A percentile compares a stretch with the other conserved stretches of the same genome.
Evolutionary conservation across 2,888 invertebrate species (phyloP).

Genomic region (Drosophila ustulata): DNA sequence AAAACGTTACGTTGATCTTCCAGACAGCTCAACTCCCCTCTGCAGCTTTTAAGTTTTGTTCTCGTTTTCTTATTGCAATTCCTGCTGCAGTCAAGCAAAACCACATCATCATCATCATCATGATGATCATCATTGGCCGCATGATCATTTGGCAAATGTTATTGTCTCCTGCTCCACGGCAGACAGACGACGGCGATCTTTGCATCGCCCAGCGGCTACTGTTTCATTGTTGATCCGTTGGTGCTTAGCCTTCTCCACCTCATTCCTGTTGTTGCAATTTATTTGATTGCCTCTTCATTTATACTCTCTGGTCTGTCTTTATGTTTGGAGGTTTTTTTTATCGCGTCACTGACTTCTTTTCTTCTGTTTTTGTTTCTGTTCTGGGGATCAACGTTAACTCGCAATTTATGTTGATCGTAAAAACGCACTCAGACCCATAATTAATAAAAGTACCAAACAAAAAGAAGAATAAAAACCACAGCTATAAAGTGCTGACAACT

Average conservation of each 20-base stretch:
- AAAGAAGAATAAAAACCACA: conserved; percentile 22
- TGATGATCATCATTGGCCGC: conserved; percentile 13
- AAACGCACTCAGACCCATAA: conserved; percentile 73
- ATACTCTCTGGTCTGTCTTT: conserved; percentile 13
- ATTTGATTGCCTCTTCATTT: conserved; percentile 76
- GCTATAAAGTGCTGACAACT: conserved; percentile 72
- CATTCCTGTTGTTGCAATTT: conserved; percentile 64
- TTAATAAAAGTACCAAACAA: conserved; percentile 63
- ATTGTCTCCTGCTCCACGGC: conserved; percentile 44
- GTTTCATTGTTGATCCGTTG: conserved; percentile 61
- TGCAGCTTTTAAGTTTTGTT: conserved; percentile 1
- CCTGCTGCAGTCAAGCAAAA: conserved; percentile 53
- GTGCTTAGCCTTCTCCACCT: conserved; percentile 13
- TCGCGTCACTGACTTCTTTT: conserved; percentile 49
- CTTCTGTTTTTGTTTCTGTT: conserved; percentile 21
- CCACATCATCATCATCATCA: conserved; percentile 47
- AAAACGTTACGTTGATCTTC: conserved; percentile 47
- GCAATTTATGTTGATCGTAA: conserved; percentile 78
- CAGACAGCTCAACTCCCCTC: conserved; percentile 6
- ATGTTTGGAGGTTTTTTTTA: conserved; percentile 36
- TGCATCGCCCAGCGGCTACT: conserved; percentile 58
- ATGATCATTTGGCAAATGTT: conserved; percentile 52
- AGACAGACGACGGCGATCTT: conserved; percentile 7
- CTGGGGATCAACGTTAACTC: conserved; percentile 64
- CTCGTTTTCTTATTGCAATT: conserved; percentile 67